Percentiles rank a stretch among this genome's conserved stretches.
Evolutionary conservation across 2,888 invertebrate species (phyloP).

Genomic region (Ichneumoninae sp.): DNA sequence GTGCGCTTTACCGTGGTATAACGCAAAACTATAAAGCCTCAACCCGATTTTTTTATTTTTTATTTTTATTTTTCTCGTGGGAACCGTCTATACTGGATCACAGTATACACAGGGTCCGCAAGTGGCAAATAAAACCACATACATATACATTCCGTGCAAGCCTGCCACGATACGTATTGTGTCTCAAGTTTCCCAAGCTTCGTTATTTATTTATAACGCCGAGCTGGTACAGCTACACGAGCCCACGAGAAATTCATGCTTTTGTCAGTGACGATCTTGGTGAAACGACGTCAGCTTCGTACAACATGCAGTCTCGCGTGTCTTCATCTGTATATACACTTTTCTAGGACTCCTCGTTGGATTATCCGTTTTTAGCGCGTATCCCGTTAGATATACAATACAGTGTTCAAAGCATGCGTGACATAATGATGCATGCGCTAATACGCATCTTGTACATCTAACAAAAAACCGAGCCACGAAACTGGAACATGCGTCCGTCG

Average conservation of each 20-base stretch:
- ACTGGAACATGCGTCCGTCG: not conserved
- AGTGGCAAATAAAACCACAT: slow-evolving; percentile 42
- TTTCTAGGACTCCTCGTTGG: not conserved
- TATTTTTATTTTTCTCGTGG: slow-evolving; percentile 32
- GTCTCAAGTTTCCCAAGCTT: slow-evolving; percentile 55
- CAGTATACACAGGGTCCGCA: slow-evolving; percentile 14
- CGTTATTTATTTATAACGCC: slow-evolving; percentile 59
- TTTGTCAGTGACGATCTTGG: slow-evolving; percentile 12
- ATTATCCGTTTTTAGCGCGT: not conserved
- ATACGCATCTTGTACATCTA: not conserved
- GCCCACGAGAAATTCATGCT: not conserved
- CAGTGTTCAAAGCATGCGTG: not conserved
- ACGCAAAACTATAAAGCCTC: slow-evolving; percentile 55
- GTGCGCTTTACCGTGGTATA: slow-evolving; percentile 43
- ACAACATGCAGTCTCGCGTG: not conserved
- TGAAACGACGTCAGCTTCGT: not conserved
- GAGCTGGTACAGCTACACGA: slow-evolving; percentile 7
- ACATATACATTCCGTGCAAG: slow-evolving; percentile 42
- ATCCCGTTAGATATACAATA: slow-evolving; percentile 4
- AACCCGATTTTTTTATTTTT: slow-evolving; percentile 50
- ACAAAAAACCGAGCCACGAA: not conserved
- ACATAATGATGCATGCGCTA: not conserved
- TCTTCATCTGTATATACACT: not conserved
- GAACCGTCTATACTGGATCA: slow-evolving; percentile 1
- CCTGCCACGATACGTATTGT: slow-evolving; percentile 54